phyloP scores from a whole-genome alignment of 2,113 vertebrate species.

The Elgaria multicarinata region DNA sequence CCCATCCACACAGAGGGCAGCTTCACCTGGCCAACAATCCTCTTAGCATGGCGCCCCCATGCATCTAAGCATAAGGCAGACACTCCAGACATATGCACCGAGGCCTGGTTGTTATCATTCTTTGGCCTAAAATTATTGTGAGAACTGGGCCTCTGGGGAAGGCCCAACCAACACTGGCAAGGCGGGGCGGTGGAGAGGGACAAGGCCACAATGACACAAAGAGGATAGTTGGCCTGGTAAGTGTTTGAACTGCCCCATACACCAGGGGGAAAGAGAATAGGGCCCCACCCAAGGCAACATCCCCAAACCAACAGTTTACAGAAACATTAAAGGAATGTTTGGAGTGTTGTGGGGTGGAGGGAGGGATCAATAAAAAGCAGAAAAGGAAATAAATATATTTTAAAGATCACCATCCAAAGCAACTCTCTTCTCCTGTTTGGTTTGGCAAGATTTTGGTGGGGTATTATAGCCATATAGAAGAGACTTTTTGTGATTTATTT shows the following conservation, averaged over 20 bases:
- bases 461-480: conserved; percentile 54
- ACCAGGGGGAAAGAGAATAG: neutral
- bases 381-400: conserved; percentile 55
- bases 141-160: neutral
- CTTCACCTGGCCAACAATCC: no score
- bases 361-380: conserved; percentile 25
- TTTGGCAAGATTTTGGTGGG: conserved; percentile 64
- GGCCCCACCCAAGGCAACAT: no score
- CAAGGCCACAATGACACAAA: neutral
- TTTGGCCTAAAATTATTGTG: neutral
- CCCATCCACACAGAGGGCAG: no score
- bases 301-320: no score
- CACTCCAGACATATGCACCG: neutral
- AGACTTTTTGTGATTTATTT: conserved; percentile 71
- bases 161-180: neutral
- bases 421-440: conserved; percentile 65
- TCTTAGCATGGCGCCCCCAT: neutral
- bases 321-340: neutral
- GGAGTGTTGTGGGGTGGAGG: neutral
- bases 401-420: conserved; percentile 59
- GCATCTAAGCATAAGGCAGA: neutral
- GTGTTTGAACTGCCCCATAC: neutral
- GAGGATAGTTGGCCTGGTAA: neutral
- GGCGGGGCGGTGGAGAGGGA: no score
- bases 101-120: neutral